Evolutionary conservation across 2,888 invertebrate genomes (phyloP).

Genomic region (Xestia rhomboidea): DNA sequence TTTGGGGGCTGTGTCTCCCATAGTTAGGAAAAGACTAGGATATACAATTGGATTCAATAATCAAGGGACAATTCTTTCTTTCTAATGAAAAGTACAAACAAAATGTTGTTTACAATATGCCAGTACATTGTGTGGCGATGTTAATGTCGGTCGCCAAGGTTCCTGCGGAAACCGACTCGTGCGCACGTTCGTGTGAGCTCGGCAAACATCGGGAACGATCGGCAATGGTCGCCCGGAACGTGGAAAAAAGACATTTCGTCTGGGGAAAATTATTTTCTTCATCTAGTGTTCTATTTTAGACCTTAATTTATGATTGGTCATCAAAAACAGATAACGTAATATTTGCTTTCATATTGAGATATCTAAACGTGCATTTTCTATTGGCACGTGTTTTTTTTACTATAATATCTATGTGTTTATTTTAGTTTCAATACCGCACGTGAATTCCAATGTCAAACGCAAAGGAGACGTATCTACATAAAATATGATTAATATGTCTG

Average conservation of each 20-base stretch:
- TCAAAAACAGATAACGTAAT: slow-evolving; percentile 12
- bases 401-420: slow-evolving; percentile 34
- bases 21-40: neutral
- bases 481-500: slow-evolving; percentile 49
- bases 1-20: neutral
- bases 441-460: slow-evolving; percentile 59
- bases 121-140: slow-evolving; percentile 45
- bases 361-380: slow-evolving; percentile 41
- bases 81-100: slow-evolving; percentile 48
- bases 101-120: slow-evolving; percentile 67
- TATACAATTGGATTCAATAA: neutral
- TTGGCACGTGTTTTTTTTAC: slow-evolving; percentile 54
- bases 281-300: slow-evolving; percentile 25
- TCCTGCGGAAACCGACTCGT: slow-evolving; percentile 65
- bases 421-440: slow-evolving; percentile 52
- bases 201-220: slow-evolving; percentile 64
- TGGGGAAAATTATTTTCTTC: slow-evolving; percentile 47
- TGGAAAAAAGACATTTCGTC: slow-evolving; percentile 50
- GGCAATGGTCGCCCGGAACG: slow-evolving; percentile 48
- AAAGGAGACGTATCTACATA: slow-evolving; percentile 24
- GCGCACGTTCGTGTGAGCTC: slow-evolving; percentile 61
- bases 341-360: slow-evolving; percentile 19
- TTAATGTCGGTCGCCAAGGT: slow-evolving; percentile 74
- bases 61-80: neutral
- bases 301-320: neutral